Evolutionary conservation across 2,113 vertebrate genomes (phyloP).

Genomic region (Sporophila hypoxantha): DNA sequence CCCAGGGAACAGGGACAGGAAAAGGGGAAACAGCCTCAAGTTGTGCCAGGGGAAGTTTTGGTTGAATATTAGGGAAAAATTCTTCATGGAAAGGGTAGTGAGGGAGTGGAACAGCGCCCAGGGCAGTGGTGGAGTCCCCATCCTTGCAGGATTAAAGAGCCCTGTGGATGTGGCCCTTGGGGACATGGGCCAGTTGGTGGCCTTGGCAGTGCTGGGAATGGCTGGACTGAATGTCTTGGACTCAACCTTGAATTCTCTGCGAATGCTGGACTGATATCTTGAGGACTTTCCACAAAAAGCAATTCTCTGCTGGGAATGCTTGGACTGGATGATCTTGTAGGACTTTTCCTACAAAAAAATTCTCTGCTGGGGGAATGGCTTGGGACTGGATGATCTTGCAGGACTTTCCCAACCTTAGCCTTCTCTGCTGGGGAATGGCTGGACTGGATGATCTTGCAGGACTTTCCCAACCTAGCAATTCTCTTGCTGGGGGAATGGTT

Average conservation of each 20-base stretch:
- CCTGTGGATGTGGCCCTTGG: background rate
- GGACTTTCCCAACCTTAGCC: too few relatives aligned
- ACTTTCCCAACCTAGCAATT: background rate
- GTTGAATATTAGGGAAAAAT: background rate
- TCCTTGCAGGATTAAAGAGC: background rate
- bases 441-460: background rate
- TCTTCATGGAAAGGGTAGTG: background rate
- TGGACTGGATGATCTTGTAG: too few relatives aligned
- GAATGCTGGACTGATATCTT: too few relatives aligned
- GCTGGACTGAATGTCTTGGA: too few relatives aligned
- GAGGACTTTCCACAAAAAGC: too few relatives aligned
- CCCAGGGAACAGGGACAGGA: background rate
- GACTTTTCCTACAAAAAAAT: too few relatives aligned
- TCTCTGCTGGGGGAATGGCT: too few relatives aligned
- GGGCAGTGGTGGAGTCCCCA: background rate
- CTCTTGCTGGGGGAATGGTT: background rate
- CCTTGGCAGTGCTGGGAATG: background rate
- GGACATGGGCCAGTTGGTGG: background rate
- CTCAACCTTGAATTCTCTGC: too few relatives aligned
- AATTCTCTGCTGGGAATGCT: too few relatives aligned
- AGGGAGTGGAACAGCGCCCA: background rate
- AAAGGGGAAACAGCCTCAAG: fast-evolving
- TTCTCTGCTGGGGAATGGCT: background rate
- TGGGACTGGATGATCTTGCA: too few relatives aligned
- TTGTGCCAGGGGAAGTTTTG: background rate